Conservation (phyloP, 2,888 invertebrate genomes). For the Drepanosiphum platanoidis region DNA sequence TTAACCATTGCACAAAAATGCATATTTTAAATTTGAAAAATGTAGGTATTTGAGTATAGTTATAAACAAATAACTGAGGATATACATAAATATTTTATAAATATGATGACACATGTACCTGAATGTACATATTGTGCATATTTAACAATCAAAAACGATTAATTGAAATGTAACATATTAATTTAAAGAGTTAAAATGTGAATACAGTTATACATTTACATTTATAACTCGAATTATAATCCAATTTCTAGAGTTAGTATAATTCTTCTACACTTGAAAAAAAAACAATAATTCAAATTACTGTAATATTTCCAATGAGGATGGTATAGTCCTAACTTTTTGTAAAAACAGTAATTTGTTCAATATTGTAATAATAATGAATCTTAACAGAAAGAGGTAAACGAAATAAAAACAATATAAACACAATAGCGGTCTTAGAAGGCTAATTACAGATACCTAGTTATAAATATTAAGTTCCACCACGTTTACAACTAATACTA, state of each 20-base stretch:
- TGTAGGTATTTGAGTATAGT: not conserved
- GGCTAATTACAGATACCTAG: constrained; percentile 51
- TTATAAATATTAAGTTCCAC: constrained; percentile 50
- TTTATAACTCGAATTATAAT: not conserved
- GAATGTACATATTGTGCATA: too few species aligned
- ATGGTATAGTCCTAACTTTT: constrained; percentile 2
- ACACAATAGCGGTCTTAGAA: constrained; percentile 40
- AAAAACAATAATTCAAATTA: not conserved
- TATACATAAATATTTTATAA: not conserved
- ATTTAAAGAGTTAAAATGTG: not conserved
- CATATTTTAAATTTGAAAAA: not conserved
- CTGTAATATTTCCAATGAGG: not conserved
- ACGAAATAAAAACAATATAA: not conserved
- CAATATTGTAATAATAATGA: constrained; percentile 5
- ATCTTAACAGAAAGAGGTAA: not conserved
- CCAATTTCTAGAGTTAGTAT: not conserved
- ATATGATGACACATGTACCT: not conserved
- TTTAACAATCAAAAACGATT: not conserved
- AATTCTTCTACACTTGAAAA: not conserved
- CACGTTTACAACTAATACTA: constrained; percentile 30
- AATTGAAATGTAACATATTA: not conserved
- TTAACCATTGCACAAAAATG: too few species aligned
- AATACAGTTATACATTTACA: not conserved
- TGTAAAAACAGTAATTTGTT: constrained; percentile 37
- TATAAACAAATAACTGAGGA: not conserved